A percentile compares a stretch with the other conserved stretches of the same genome.
phyloP scores from a whole-genome alignment of 1,140 invertebrate species.

The Chymomyza costata region DNA sequence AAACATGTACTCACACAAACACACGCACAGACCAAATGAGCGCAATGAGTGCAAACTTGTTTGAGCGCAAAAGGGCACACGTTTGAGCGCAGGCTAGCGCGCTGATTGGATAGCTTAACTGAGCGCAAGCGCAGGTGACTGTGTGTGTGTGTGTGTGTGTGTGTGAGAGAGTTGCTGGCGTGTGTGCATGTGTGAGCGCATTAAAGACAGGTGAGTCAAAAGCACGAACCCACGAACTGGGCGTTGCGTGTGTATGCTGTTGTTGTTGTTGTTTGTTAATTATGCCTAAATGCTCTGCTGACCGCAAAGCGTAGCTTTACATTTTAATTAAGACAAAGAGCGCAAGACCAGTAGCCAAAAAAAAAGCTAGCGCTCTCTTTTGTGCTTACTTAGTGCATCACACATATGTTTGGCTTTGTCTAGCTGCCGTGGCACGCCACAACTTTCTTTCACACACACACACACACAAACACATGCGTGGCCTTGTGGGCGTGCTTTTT shows the following conservation, averaged over 20 bases:
- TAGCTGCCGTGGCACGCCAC: constrained; percentile 33
- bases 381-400: neutral
- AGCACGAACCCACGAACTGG: constrained; percentile 12
- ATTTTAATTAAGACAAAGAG: constrained; percentile 57
- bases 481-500: constrained; percentile 53
- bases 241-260: constrained; percentile 50
- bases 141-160: neutral
- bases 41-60: constrained; percentile 30
- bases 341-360: neutral
- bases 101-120: constrained; percentile 34
- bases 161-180: constrained; percentile 3
- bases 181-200: neutral
- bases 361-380: constrained; percentile 9
- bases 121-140: constrained; percentile 13
- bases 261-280: too few species aligned
- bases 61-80: constrained; percentile 29
- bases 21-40: neutral
- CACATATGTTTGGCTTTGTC: constrained; percentile 19
- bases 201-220: constrained; percentile 26
- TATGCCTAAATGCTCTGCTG: constrained; percentile 48
- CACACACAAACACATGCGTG: constrained; percentile 10
- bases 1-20: neutral
- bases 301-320: constrained; percentile 24
- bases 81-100: constrained; percentile 32
- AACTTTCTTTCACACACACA: constrained; percentile 53